Conservation (phyloP, 2,797 vertebrate species). For the Falco biarmicus region DNA sequence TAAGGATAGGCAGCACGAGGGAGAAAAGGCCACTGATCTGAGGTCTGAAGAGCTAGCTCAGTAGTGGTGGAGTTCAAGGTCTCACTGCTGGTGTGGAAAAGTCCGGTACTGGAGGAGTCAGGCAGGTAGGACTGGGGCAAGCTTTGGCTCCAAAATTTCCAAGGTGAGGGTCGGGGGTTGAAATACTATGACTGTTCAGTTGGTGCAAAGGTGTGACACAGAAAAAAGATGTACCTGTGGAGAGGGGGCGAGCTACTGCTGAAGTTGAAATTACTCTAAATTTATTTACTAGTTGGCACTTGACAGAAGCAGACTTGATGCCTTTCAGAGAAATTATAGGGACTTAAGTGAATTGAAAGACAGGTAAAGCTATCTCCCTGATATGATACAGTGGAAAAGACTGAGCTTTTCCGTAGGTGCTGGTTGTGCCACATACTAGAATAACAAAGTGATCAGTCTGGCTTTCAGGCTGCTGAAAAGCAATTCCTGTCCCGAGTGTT, state of each 20-base stretch:
- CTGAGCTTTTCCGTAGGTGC: neutral
- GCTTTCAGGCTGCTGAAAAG: neutral
- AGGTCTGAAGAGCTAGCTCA: neutral
- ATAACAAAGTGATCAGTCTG: neutral
- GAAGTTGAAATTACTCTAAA: neutral
- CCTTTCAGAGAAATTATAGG: neutral
- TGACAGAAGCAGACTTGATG: neutral
- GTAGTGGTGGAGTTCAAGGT: neutral
- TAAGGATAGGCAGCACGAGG: neutral
- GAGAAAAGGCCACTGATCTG: neutral
- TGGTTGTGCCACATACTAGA: neutral
- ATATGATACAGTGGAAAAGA: neutral
- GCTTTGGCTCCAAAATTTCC: neutral
- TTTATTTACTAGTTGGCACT: neutral
- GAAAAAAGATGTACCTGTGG: neutral
- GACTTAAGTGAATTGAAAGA: neutral
- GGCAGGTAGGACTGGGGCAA: neutral
- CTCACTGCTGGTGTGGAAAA: neutral
- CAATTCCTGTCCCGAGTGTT: neutral
- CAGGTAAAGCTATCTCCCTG: neutral
- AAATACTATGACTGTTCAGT: neutral
- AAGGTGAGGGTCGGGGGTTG: fast-evolving
- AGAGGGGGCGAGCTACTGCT: neutral
- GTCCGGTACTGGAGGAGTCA: neutral
- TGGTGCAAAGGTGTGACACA: neutral